Percentiles rank a stretch among this genome's conserved stretches.
These are phyloP conservation scores for Agrypnus murinus DNA, from an alignment of 2,888 invertebrate species.

Conservation along the genomic window DNA sequence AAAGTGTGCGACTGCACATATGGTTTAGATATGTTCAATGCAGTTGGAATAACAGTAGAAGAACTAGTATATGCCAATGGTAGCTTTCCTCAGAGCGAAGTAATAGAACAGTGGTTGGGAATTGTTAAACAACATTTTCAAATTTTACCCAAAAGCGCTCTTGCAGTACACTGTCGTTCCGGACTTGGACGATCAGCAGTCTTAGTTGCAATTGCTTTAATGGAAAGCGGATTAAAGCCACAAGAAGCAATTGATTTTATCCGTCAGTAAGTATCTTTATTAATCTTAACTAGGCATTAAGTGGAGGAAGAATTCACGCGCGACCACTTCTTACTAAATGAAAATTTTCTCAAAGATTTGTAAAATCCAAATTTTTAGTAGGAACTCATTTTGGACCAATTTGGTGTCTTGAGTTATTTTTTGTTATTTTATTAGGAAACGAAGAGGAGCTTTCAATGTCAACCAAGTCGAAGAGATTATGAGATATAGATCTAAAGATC, in stretches of 20 bases:
- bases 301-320: too few species aligned
- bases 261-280: conserved; percentile 18
- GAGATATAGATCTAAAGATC: conserved; percentile 19
- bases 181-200: conserved; percentile 49
- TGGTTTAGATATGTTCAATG: conserved; percentile 1
- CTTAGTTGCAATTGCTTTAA: conserved; percentile 47
- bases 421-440: conserved; percentile 30
- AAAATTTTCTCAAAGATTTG: too few species aligned
- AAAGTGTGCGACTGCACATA: conserved; percentile 32
- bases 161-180: conserved; percentile 46
- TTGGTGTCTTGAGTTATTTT: too few species aligned
- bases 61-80: conserved; percentile 42
- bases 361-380: too few species aligned
- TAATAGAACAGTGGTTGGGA: conserved; percentile 40
- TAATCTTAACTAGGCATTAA: too few species aligned
- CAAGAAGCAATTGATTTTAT: conserved; percentile 32
- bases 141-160: conserved; percentile 9
- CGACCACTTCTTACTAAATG: too few species aligned
- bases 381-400: too few species aligned
- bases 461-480: conserved; percentile 16
- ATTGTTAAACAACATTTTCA: conserved; percentile 33
- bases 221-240: conserved; percentile 39
- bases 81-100: conserved; percentile 27
- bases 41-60: conserved; percentile 32
- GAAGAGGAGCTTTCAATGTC: conserved; percentile 35